These are phyloP conservation scores for Origma solitaria DNA, from an alignment of 2,113 vertebrate species.

Conservation along the genomic window DNA sequence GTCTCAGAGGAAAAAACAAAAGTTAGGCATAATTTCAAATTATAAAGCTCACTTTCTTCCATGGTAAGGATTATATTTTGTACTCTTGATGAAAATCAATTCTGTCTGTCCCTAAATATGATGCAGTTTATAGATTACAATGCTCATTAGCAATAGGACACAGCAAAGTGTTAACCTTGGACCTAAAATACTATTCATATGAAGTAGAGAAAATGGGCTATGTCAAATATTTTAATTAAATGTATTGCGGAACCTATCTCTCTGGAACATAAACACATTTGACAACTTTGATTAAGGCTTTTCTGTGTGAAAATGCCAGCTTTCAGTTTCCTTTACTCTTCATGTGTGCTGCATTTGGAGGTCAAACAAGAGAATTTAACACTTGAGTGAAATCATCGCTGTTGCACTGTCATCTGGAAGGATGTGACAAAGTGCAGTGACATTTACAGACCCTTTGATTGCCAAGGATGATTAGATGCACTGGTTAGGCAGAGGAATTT, in stretches of 20 bases:
- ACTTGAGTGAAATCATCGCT: not conserved
- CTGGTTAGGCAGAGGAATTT: not conserved
- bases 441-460: constrained; percentile 60
- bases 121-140: not conserved
- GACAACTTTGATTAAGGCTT: not conserved
- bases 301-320: not conserved
- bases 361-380: constrained; percentile 27
- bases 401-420: constrained; percentile 11
- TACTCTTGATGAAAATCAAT: not conserved
- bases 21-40: not conserved
- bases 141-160: not conserved
- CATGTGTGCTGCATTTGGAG: not conserved
- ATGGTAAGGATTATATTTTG: not conserved
- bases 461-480: constrained; percentile 5
- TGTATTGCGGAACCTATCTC: not conserved
- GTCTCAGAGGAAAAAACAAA: not conserved
- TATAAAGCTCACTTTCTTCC: not conserved
- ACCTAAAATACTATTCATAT: not conserved
- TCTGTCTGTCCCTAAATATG: not conserved
- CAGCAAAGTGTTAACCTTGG: not conserved
- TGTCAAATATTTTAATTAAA: not conserved
- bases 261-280: not conserved
- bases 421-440: constrained; percentile 48
- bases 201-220: not conserved
- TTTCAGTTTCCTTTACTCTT: constrained; percentile 4